Evolutionary conservation across 2,797 vertebrate genomes (phyloP).

Genomic region (Heliangelus exortis): DNA sequence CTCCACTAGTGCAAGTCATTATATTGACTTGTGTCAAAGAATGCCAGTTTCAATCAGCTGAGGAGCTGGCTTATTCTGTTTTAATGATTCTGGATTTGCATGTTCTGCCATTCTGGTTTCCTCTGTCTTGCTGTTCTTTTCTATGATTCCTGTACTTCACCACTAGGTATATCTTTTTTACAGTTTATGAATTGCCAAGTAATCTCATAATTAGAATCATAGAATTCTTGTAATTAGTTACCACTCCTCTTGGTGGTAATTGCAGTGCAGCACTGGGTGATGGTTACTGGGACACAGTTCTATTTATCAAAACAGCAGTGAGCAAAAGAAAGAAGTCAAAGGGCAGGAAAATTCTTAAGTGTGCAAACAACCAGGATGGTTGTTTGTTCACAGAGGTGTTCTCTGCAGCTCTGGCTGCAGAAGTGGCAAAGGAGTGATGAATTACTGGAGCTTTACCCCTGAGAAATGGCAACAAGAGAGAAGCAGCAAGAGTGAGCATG

Average conservation of each 20-base stretch:
- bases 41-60: background rate
- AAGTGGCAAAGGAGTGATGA: background rate
- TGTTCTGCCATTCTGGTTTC: background rate
- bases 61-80: background rate
- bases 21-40: background rate
- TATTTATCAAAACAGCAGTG: background rate
- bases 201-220: background rate
- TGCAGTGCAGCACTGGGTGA: background rate
- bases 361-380: conserved; percentile 2
- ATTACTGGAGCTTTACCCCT: background rate
- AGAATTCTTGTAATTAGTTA: background rate
- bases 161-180: background rate
- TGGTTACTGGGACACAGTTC: background rate
- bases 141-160: background rate
- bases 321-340: background rate
- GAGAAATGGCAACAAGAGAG: background rate
- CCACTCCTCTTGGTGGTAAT: background rate
- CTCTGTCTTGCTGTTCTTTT: background rate
- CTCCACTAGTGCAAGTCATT: background rate
- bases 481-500: background rate
- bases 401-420: conserved; percentile 17
- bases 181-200: background rate
- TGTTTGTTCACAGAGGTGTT: background rate
- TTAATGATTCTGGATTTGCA: background rate
- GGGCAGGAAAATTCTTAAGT: background rate